Conservation (phyloP, 2,797 vertebrate species). For the Hafferia zeledoni region DNA sequence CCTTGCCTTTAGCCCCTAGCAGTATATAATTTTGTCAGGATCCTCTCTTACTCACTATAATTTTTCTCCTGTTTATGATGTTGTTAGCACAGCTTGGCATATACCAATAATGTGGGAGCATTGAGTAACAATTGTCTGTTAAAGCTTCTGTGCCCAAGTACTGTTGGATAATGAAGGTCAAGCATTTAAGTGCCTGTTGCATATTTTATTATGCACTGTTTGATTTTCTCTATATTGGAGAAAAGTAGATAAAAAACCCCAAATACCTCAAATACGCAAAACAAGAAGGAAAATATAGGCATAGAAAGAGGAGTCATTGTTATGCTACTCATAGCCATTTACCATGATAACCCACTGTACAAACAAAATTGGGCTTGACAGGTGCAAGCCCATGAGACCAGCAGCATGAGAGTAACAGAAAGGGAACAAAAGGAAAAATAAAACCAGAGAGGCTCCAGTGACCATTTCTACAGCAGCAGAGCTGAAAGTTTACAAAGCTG, state of each 20-base stretch:
- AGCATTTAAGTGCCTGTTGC: background rate
- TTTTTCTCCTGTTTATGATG: background rate
- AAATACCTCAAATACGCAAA: background rate
- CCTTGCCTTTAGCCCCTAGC: background rate
- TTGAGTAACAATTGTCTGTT: background rate
- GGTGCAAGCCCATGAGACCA: background rate
- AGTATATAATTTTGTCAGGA: background rate
- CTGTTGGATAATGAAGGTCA: background rate
- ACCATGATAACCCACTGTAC: fast-evolving
- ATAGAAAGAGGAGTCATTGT: background rate
- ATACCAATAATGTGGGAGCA: background rate
- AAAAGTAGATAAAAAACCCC: background rate
- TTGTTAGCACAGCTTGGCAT: background rate
- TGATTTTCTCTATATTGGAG: background rate
- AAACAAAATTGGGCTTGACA: background rate
- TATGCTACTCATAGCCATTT: background rate
- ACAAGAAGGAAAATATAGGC: background rate
- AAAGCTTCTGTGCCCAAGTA: background rate
- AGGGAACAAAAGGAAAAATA: background rate
- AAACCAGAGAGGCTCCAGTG: background rate
- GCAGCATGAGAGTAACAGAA: background rate
- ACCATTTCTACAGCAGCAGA: background rate
- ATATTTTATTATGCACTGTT: background rate
- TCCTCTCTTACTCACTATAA: background rate
- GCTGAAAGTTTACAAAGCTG: background rate